Evolutionary conservation across 1,140 invertebrate species (phyloP).

Genomic region (Bombus waltoni): DNA sequence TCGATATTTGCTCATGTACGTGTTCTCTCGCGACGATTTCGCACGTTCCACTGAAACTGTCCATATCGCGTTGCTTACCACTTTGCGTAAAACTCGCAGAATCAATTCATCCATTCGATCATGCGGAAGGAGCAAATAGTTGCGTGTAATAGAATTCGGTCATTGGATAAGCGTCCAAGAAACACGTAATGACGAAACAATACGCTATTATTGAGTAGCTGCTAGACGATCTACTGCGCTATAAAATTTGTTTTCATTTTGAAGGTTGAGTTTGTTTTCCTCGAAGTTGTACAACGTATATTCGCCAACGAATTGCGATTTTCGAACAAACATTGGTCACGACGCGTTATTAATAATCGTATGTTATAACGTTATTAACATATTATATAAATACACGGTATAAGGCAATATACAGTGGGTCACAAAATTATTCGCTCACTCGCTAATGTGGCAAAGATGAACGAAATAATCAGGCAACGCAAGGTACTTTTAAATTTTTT

Average conservation of each 20-base stretch:
- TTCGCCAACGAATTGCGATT: not conserved
- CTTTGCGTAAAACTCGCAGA: not conserved
- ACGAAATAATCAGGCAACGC: no score
- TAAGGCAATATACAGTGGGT: no score
- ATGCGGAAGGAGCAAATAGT: no score
- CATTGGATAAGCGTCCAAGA: no score
- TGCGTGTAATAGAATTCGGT: not conserved
- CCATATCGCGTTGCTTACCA: fast-evolving
- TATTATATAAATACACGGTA: no score
- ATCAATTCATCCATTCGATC: not conserved
- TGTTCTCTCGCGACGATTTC: not conserved
- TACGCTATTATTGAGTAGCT: not conserved
- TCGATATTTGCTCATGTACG: not conserved
- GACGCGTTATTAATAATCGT: no score
- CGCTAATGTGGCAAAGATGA: no score
- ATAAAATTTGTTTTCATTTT: slow-evolving; percentile 6
- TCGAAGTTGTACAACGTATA: not conserved
- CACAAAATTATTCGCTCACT: no score
- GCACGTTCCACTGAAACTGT: not conserved
- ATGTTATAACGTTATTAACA: no score
- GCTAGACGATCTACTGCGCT: not conserved
- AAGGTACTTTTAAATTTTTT: no score
- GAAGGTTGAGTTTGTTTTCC: slow-evolving; percentile 33
- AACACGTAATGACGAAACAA: not conserved
- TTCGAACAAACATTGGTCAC: not conserved